Evolutionary conservation across 2,888 invertebrate genomes (phyloP).

Genomic region (Tetragnatha montana): DNA sequence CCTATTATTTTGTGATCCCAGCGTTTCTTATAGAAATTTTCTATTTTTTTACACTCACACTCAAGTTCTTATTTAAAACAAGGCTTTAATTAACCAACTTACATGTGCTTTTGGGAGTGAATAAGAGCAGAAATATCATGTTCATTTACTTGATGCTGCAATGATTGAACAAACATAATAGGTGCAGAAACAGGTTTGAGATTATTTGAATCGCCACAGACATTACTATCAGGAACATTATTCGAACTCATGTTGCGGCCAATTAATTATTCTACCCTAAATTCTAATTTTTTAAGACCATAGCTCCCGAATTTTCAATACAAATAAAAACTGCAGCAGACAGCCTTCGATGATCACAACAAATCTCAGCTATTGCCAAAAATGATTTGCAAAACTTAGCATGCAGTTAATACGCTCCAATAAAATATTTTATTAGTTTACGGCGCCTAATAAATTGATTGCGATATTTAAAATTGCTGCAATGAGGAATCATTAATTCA

Average conservation of each 20-base stretch:
- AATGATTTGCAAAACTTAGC: no score
- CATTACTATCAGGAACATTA: conserved; percentile 28
- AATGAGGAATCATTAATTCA: no score
- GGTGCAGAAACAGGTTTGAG: conserved; percentile 80
- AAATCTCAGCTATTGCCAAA: no score
- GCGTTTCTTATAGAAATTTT: neutral
- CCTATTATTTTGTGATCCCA: no score
- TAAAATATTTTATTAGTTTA: no score
- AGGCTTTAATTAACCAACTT: conserved; percentile 75
- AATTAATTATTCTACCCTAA: neutral
- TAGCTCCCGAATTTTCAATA: neutral
- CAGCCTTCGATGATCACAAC: neutral
- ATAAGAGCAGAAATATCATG: conserved; percentile 93
- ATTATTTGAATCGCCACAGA: conserved; percentile 23
- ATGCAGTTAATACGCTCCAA: no score
- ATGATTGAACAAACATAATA: conserved; percentile 93
- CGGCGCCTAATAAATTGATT: no score
- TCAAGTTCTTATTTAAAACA: neutral
- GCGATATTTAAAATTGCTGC: no score
- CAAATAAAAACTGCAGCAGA: neutral
- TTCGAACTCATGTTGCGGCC: conserved; percentile 8
- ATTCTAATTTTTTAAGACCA: neutral
- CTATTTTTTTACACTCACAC: neutral
- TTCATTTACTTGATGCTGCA: conserved; percentile 93
- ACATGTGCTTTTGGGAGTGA: conserved; percentile 94